Conservation (phyloP, 2,888 invertebrate species). For the Cephus runcator region DNA sequence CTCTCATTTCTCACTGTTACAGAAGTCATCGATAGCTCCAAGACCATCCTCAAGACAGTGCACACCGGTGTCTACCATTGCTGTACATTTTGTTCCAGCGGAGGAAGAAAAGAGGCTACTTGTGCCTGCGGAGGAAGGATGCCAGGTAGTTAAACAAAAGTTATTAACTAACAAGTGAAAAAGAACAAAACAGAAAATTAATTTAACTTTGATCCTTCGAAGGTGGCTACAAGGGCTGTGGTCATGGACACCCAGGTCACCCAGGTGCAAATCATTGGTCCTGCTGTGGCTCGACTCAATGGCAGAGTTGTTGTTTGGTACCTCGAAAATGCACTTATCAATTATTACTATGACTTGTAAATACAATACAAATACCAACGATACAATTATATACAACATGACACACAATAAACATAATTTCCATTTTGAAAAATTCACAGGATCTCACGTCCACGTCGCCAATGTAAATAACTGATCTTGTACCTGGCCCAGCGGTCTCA, state of each 20-base stretch:
- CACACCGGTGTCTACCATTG: constrained; percentile 83
- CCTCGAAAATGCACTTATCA: constrained; percentile 41
- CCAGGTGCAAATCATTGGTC: constrained; percentile 86
- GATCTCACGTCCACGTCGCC: not conserved
- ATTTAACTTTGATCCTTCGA: constrained; percentile 13
- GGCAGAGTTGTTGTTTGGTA: constrained; percentile 45
- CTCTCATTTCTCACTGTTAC: not conserved
- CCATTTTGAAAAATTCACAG: not conserved
- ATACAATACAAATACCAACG: not conserved
- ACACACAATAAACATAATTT: not conserved
- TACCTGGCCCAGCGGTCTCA: not conserved
- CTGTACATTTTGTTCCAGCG: constrained; percentile 84
- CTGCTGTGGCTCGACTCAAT: constrained; percentile 73
- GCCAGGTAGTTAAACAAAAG: constrained; percentile 69
- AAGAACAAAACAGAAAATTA: constrained; percentile 4
- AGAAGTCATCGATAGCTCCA: constrained; percentile 13
- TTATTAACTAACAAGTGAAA: constrained; percentile 8
- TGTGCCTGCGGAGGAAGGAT: constrained; percentile 81
- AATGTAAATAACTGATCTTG: not conserved
- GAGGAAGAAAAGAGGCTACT: constrained; percentile 74
- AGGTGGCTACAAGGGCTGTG: constrained; percentile 74
- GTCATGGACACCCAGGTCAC: constrained; percentile 84
- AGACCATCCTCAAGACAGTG: constrained; percentile 40
- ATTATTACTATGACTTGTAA: constrained; percentile 36
- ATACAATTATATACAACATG: not conserved